Percentiles rank a stretch among this genome's conserved stretches.
Evolutionary conservation across 2,797 vertebrate genomes (phyloP).

Genomic region (Lates japonicus): DNA sequence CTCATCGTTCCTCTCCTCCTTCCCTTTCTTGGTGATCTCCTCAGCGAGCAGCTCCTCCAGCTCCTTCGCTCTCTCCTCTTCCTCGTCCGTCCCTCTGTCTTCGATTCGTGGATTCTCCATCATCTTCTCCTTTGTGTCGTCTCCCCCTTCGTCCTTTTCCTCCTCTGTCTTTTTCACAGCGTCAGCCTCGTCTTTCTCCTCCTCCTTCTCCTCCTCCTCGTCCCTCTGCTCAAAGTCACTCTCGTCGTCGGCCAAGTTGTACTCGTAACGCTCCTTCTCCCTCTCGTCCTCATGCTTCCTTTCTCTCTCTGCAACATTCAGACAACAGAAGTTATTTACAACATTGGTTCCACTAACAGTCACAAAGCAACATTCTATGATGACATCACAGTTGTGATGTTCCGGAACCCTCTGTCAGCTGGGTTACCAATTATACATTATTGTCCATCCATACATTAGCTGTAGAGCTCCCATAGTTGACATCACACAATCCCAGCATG

Average conservation of each 20-base stretch:
- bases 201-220: constrained; percentile 52
- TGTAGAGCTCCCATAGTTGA: too few relatives aligned
- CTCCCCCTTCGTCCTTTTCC: constrained; percentile 32
- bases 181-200: constrained; percentile 35
- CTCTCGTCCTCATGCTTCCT: constrained; percentile 50
- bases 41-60: constrained; percentile 79
- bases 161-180: constrained; percentile 27
- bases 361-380: too few relatives aligned
- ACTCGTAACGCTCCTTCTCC: constrained; percentile 59
- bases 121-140: constrained; percentile 53
- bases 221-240: constrained; percentile 53
- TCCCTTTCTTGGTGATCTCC: constrained; percentile 75
- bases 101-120: constrained; percentile 69
- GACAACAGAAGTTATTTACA: constrained; percentile 8
- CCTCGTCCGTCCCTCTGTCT: constrained; percentile 52
- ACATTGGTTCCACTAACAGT: too few relatives aligned
- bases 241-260: constrained; percentile 68
- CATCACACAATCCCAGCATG: too few relatives aligned
- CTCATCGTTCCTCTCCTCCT: constrained; percentile 69
- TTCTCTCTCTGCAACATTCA: constrained; percentile 72
- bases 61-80: constrained; percentile 79
- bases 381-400: too few relatives aligned
- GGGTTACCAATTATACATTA: too few relatives aligned
- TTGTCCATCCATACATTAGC: too few relatives aligned
- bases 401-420: too few relatives aligned